Evolutionary conservation across 2,113 vertebrate genomes (phyloP).

Genomic region (Okapia johnstoni): DNA sequence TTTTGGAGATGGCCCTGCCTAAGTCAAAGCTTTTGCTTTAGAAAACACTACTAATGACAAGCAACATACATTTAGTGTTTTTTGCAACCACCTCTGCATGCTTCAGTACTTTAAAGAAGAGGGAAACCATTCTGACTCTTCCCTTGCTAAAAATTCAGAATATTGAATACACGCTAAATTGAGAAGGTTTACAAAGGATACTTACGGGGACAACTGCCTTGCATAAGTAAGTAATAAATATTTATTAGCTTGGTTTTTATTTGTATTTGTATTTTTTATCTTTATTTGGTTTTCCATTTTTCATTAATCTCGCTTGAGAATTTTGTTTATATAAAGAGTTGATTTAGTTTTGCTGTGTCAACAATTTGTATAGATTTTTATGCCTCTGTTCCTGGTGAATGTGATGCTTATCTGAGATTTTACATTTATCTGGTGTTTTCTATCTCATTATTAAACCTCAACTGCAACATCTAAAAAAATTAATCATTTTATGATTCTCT

Average conservation of each 20-base stretch:
- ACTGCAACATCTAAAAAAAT: background rate
- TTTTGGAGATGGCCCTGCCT: background rate
- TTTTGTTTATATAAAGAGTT: background rate
- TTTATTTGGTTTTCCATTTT: background rate
- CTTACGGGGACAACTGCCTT: background rate
- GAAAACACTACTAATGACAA: background rate
- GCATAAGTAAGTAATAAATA: background rate
- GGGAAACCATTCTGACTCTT: background rate
- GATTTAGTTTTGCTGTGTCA: background rate
- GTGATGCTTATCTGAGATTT: background rate
- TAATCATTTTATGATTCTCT: background rate
- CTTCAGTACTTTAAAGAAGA: background rate
- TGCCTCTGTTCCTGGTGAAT: background rate
- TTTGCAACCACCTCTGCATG: background rate
- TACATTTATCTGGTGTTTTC: slow-evolving; percentile 18
- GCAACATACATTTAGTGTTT: background rate
- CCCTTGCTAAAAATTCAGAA: background rate
- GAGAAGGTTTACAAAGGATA: slow-evolving; percentile 5
- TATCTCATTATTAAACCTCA: background rate
- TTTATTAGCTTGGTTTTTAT: slow-evolving; percentile 15
- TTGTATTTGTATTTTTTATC: background rate
- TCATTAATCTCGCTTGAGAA: background rate
- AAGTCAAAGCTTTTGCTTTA: background rate
- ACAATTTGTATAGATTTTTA: background rate
- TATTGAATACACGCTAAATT: background rate